Conservation (phyloP, 2,888 invertebrate genomes). For the Scaptomyza caliginosa region DNA sequence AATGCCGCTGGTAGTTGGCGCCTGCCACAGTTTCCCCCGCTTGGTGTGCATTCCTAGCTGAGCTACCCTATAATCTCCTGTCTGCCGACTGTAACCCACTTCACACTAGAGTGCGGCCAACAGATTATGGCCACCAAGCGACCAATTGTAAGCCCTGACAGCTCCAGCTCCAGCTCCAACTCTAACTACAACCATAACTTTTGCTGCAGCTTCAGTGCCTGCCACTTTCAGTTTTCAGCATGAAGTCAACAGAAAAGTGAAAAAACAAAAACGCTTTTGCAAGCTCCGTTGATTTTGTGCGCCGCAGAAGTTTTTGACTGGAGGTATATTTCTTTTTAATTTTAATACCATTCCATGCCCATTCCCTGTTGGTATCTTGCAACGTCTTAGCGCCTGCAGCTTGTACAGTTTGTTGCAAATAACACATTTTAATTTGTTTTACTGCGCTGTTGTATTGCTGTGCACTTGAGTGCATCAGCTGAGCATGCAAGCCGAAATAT, state of each 20-base stretch:
- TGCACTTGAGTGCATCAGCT: constrained; percentile 79
- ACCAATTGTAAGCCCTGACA: constrained; percentile 50
- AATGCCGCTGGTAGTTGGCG: constrained; percentile 14
- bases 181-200: constrained; percentile 15
- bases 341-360: constrained; percentile 41
- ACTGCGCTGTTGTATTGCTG: constrained; percentile 53
- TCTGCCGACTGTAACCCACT: constrained; percentile 58
- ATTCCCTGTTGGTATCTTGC: constrained; percentile 37
- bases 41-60: not conserved
- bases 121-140: constrained; percentile 58
- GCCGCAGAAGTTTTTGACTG: constrained; percentile 45
- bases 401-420: constrained; percentile 54
- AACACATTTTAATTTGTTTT: constrained; percentile 67
- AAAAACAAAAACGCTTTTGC: constrained; percentile 60
- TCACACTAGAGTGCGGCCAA: constrained; percentile 66
- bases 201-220: constrained; percentile 36
- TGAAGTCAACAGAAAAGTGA: constrained; percentile 53
- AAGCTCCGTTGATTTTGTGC: constrained; percentile 74
- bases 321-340: constrained; percentile 8
- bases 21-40: constrained; percentile 16
- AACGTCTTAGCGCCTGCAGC: constrained; percentile 30
- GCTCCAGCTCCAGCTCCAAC: constrained; percentile 8
- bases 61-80: constrained; percentile 1
- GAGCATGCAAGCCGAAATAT: constrained; percentile 70
- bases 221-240: constrained; percentile 55